phyloP scores from a whole-genome alignment of 2,888 invertebrate species.

The Yponomeuta cagnagella region DNA sequence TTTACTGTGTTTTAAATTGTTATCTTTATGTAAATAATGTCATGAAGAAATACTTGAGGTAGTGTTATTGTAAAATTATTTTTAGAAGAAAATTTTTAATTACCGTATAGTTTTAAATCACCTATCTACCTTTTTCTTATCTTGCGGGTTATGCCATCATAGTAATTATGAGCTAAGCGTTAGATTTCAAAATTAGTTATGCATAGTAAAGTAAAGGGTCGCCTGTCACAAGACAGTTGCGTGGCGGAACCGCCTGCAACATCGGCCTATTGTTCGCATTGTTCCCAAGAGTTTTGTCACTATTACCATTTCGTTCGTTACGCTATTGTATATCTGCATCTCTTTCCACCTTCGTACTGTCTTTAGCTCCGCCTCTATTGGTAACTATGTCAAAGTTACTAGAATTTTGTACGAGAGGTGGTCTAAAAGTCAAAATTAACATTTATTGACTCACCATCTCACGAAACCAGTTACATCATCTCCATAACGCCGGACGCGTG shows the following conservation, averaged over 20 bases:
- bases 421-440: slow-evolving; percentile 4
- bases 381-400: not conserved
- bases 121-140: not conserved
- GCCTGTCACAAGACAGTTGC: not conserved
- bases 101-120: not conserved
- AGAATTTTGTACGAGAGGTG: not conserved
- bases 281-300: slow-evolving; percentile 5
- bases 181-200: not conserved
- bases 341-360: not conserved
- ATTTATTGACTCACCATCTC: not conserved
- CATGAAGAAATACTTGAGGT: not conserved
- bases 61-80: no score
- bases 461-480: not conserved
- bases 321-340: not conserved
- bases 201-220: slow-evolving; percentile 1
- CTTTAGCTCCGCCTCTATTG: not conserved
- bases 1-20: not conserved
- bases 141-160: not conserved
- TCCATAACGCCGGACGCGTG: not conserved
- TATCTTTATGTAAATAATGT: not conserved
- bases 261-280: slow-evolving; percentile 3
- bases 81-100: not conserved
- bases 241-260: not conserved
- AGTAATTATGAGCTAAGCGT: not conserved
- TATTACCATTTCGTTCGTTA: not conserved